Evolutionary conservation across 53 echinoderm and acorn worm species (phyloP), one percentile per base, ranked within the genome.

Genomic region (Astropecten irregularis): DNA sequence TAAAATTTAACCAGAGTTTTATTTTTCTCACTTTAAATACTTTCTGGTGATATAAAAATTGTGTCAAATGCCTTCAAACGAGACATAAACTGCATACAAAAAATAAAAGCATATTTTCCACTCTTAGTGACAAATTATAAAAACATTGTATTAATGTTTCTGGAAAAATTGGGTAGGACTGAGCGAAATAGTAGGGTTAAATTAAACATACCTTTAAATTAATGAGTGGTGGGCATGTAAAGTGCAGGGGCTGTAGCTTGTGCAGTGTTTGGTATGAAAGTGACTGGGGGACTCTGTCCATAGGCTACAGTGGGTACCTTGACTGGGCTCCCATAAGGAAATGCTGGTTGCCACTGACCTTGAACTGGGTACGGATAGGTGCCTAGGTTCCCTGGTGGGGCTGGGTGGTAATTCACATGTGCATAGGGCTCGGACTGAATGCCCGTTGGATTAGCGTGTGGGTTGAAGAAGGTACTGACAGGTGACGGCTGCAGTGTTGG

Each of bases 311-410:
- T 55, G 54, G 86, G 76, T 74, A 76, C 66, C 64, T 85, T 85
- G 13, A 85, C 86, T 49, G 86, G 86, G 65, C 86, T 85, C 26
- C 86, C 86, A 85, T 85, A 85, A 9, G 71, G 83, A 42, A 73
- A 82, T 6, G 69, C 65, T 29, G 83, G 54, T 28, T 82, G 63
- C 82, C 88, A 83, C 71, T 82, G 88, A 50, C 82, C 66, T 49
- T 51, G 63, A 27, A 88, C 30, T 44, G 83, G 88, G 88, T 88
- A 88, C 73, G 71, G 83, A 73, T 88, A 88, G 29, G 83, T 53
- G 59, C 62, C 53, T 38, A 57, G 40, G 62, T 54, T 83, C 29
- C 50, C 73, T 26, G 73, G 72, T 26, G 77, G 86, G 64, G 72
- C 46, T 34, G 65, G 74, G 74, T 85, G 86, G 52, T 85, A 76